Percentiles rank a stretch among this genome's conserved stretches.
Conservation (phyloP, 2,113 vertebrate species). For the Dipodomys merriami region DNA sequence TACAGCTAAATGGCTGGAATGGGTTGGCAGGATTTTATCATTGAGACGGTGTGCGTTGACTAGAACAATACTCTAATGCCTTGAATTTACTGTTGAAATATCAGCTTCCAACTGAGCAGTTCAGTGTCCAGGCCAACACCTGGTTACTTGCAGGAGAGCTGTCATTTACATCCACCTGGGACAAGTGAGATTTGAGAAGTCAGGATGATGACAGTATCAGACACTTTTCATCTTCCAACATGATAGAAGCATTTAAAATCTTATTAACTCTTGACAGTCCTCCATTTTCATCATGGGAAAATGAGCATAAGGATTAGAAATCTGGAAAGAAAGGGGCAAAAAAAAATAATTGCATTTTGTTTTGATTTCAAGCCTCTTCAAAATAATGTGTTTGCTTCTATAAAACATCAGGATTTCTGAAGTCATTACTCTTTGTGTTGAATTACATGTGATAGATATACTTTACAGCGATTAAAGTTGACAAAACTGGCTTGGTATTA, state of each 20-base stretch:
- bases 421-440: slow-evolving; percentile 49
- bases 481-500: neutral
- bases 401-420: slow-evolving; percentile 28
- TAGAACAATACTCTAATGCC: slow-evolving; percentile 47
- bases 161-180: neutral
- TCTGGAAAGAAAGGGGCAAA: neutral
- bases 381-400: slow-evolving; percentile 21
- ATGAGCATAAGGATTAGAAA: neutral
- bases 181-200: neutral
- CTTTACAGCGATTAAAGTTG: neutral
- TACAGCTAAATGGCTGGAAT: slow-evolving; percentile 49
- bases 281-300: neutral
- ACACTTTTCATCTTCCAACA: slow-evolving; percentile 11
- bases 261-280: neutral
- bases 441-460: neutral
- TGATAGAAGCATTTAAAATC: slow-evolving; percentile 5
- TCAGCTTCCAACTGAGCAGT: slow-evolving; percentile 35
- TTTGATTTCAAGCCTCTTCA: neutral
- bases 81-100: slow-evolving; percentile 62
- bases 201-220: neutral
- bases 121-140: neutral
- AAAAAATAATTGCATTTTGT: neutral
- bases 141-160: neutral
- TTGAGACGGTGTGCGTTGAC: slow-evolving; percentile 35
- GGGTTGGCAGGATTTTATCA: slow-evolving; percentile 46